These are phyloP conservation scores for Tragelaphus scriptus DNA, from an alignment of 2,113 vertebrate species.

Conservation along the genomic window DNA sequence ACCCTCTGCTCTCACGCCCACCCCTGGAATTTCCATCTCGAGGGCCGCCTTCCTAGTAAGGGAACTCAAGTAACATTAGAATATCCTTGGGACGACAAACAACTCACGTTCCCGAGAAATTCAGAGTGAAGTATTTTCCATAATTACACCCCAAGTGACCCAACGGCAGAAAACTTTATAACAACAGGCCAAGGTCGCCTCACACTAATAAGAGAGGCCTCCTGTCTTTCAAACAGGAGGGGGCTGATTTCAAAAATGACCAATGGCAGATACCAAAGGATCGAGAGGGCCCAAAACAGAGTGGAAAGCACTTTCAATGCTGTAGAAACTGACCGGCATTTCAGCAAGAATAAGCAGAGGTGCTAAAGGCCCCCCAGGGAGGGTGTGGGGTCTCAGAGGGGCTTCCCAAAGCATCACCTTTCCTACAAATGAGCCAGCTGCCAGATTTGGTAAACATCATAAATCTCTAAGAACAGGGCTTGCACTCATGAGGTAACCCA, in stretches of 20 bases:
- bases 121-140: neutral
- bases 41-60: neutral
- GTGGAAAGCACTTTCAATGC: neutral
- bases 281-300: neutral
- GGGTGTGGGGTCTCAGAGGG: neutral
- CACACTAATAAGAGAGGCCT: neutral
- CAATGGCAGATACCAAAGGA: neutral
- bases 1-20: neutral
- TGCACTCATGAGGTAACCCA: constrained; percentile 51
- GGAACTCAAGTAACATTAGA: neutral
- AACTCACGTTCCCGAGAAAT: neutral
- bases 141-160: neutral
- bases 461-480: constrained; percentile 56
- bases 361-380: neutral
- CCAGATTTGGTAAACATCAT: constrained; percentile 33
- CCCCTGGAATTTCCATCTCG: neutral
- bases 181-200: neutral
- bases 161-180: neutral
- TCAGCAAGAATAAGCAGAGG: neutral
- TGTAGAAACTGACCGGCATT: neutral
- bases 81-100: neutral
- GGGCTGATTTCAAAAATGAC: neutral
- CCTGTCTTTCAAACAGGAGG: neutral
- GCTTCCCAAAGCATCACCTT: constrained; percentile 43
- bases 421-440: constrained; percentile 49